phyloP scores from a whole-genome alignment of 2,797 vertebrate genomes.

The Astyanax mexicanus region DNA sequence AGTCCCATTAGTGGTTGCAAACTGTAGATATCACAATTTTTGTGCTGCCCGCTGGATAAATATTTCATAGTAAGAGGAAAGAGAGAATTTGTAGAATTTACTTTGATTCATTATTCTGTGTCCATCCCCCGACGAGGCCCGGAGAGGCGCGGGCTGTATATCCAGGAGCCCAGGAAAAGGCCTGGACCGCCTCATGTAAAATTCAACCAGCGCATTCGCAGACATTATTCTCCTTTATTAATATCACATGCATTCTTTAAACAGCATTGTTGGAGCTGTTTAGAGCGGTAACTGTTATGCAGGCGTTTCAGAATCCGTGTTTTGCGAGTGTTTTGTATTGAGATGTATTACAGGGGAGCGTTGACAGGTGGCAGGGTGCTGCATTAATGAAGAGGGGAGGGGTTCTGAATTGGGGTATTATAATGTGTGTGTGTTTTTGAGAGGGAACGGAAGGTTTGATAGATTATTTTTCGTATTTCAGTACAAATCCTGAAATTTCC shows the following conservation, averaged over 20 bases:
- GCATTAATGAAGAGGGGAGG: constrained; percentile 37
- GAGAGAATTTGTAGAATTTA: constrained; percentile 16
- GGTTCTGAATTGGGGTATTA: background rate
- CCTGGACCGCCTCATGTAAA: constrained; percentile 74
- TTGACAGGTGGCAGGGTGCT: constrained; percentile 40
- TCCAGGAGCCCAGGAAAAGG: constrained; percentile 34
- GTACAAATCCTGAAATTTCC: background rate
- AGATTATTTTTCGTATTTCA: background rate
- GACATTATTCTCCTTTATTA: constrained; percentile 87
- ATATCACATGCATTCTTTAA: constrained; percentile 87
- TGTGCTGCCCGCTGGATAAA: constrained; percentile 19
- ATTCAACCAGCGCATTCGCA: constrained; percentile 85
- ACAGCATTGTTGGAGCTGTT: constrained; percentile 82
- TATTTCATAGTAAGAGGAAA: constrained; percentile 41
- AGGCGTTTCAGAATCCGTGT: constrained; percentile 70
- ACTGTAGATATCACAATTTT: background rate
- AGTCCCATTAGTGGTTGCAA: constrained; percentile 1
- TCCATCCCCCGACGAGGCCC: constrained; percentile 3
- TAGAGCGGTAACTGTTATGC: constrained; percentile 65
- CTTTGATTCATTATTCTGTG: constrained; percentile 49
- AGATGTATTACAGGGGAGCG: constrained; percentile 50
- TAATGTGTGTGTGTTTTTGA: constrained; percentile 3
- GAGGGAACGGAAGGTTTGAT: background rate
- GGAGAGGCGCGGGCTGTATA: constrained; percentile 16
- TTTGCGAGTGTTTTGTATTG: constrained; percentile 60